A percentile compares a stretch with the other conserved stretches of the same genome.
These are phyloP conservation scores for Pituophis catenifer DNA, from an alignment of 2,113 vertebrate genomes.

Conservation along the genomic window DNA sequence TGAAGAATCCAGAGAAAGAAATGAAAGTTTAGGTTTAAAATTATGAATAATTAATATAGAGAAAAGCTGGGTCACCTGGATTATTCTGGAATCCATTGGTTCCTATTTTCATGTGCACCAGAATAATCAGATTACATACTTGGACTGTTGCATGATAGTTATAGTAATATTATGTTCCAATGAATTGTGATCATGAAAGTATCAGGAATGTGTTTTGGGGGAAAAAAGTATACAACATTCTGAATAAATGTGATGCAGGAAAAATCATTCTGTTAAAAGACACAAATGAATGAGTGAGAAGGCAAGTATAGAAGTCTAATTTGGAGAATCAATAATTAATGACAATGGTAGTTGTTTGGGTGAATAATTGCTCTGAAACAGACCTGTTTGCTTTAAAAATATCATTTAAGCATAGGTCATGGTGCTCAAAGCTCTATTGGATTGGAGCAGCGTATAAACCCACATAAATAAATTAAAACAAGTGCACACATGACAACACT, in stretches of 20 bases:
- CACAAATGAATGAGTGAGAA: not conserved
- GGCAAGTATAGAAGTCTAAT: not conserved
- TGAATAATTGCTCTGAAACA: not conserved
- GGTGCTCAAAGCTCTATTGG: not conserved
- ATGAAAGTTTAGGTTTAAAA: not conserved
- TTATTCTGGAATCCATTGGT: not conserved
- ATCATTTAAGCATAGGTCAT: not conserved
- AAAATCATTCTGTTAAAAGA: not conserved
- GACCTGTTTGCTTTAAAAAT: not conserved
- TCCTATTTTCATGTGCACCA: not conserved
- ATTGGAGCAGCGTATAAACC: not conserved
- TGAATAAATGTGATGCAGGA: not conserved
- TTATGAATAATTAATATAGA: not conserved
- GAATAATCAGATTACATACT: not conserved
- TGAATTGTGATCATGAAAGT: not conserved
- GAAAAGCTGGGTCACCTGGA: not conserved
- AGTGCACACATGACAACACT: not conserved
- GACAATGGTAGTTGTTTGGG: not conserved
- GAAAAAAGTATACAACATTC: not conserved
- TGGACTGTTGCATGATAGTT: not conserved
- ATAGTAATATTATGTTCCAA: not conserved
- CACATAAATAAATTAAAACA: not conserved
- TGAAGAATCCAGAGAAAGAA: not conserved
- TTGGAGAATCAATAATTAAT: not conserved
- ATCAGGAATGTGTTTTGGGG: not conserved